Evolutionary conservation across 1,140 invertebrate genomes (phyloP).

Genomic region (Chironomus striatipennis): DNA sequence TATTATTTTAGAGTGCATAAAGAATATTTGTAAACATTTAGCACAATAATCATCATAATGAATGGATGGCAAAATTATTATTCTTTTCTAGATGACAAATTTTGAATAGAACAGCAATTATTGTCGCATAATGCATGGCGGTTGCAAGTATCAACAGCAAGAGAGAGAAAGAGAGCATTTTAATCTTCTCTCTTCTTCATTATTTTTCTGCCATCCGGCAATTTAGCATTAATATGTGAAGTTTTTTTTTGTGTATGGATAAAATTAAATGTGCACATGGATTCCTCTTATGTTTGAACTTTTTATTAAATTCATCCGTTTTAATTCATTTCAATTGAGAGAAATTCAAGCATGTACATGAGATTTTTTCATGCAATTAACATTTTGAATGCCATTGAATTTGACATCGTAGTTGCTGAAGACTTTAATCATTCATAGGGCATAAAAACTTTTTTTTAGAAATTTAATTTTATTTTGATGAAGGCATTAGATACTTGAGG

Average conservation of each 20-base stretch:
- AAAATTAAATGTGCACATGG: too few relatives aligned
- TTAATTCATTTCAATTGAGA: not conserved
- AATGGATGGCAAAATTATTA: not conserved
- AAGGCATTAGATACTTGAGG: not conserved
- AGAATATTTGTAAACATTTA: not conserved
- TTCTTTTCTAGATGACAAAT: not conserved
- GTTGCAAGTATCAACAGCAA: too few relatives aligned
- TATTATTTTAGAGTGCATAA: not conserved
- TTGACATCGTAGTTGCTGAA: too few relatives aligned
- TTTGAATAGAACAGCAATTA: constrained; percentile 8
- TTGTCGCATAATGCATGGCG: not conserved
- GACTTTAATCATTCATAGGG: too few relatives aligned
- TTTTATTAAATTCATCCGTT: not conserved
- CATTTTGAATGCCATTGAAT: too few relatives aligned
- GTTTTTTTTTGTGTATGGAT: too few relatives aligned
- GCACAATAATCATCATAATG: not conserved
- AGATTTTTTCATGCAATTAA: too few relatives aligned
- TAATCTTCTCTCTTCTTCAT: too few relatives aligned
- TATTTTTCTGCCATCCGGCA: too few relatives aligned
- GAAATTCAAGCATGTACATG: too few relatives aligned
- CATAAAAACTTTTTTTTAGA: not conserved
- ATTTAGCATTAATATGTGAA: too few relatives aligned
- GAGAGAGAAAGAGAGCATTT: too few relatives aligned
- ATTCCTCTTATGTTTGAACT: not conserved
- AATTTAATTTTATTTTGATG: not conserved